These are phyloP conservation scores for Drosophila nigritarsus DNA, from an alignment of 2,888 invertebrate species.

Conservation along the genomic window DNA sequence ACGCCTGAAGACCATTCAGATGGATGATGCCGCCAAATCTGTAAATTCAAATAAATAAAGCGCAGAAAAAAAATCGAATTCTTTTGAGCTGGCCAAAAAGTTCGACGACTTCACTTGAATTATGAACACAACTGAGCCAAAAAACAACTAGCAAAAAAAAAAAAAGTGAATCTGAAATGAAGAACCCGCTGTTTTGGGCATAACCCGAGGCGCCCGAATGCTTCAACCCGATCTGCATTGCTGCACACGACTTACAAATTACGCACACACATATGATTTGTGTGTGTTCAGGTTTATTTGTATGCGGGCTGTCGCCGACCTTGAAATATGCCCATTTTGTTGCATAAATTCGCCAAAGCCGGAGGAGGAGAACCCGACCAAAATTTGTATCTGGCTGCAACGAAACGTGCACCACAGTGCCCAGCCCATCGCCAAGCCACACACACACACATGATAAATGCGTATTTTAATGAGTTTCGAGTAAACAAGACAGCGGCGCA, in stretches of 20 bases:
- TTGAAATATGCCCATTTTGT: slow-evolving; percentile 79
- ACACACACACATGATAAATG: slow-evolving; percentile 77
- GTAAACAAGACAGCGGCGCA: slow-evolving; percentile 71
- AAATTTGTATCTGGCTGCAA: slow-evolving; percentile 62
- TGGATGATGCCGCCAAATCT: slow-evolving; percentile 73
- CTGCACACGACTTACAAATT: slow-evolving; percentile 10
- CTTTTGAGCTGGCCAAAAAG: slow-evolving; percentile 58
- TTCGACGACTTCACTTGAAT: slow-evolving; percentile 70
- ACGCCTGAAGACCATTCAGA: slow-evolving; percentile 80
- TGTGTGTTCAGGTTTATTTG: slow-evolving; percentile 11
- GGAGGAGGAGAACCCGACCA: slow-evolving; percentile 18
- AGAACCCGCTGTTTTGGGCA: slow-evolving; percentile 62
- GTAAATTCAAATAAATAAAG: slow-evolving; percentile 60
- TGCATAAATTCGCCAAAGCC: slow-evolving; percentile 74
- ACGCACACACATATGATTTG: neutral
- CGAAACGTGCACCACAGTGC: slow-evolving; percentile 32
- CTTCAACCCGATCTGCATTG: slow-evolving; percentile 29
- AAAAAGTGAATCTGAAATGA: slow-evolving; percentile 82
- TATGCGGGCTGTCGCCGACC: slow-evolving; percentile 67
- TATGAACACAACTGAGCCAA: slow-evolving; percentile 54
- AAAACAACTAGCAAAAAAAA: slow-evolving; percentile 41
- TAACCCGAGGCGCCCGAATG: slow-evolving; percentile 50
- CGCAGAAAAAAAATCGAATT: slow-evolving; percentile 34
- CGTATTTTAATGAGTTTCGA: slow-evolving; percentile 83
- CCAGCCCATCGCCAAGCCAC: slow-evolving; percentile 50